phyloP scores from a whole-genome alignment of 2,888 invertebrate species.

The Megalurothrips usitatus region DNA sequence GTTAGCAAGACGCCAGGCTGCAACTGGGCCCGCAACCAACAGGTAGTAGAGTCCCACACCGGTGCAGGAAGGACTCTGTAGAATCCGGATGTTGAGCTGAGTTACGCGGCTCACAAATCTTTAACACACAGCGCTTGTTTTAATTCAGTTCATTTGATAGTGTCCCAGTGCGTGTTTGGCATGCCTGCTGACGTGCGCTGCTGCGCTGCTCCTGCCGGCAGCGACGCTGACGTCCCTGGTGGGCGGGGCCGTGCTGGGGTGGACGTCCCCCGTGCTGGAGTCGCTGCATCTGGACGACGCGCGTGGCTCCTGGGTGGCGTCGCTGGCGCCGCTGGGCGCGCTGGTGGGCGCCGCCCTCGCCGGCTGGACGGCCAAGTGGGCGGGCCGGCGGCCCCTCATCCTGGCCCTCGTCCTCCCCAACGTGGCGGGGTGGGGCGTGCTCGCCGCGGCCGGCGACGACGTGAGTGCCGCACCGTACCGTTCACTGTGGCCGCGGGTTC shows the following conservation, averaged over 20 bases:
- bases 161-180: too few relatives aligned
- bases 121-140: too few relatives aligned
- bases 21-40: too few relatives aligned
- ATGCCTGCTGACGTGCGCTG: background rate
- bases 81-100: too few relatives aligned
- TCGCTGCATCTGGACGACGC: background rate
- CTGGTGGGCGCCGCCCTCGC: background rate
- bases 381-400: background rate
- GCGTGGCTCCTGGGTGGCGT: slow-evolving; percentile 10
- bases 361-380: background rate
- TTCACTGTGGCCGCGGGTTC: background rate
- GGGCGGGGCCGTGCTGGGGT: slow-evolving; percentile 14
- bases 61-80: too few relatives aligned
- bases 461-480: background rate
- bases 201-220: background rate
- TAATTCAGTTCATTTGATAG: too few relatives aligned
- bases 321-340: slow-evolving; percentile 12
- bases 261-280: background rate
- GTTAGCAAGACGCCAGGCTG: too few relatives aligned
- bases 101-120: too few relatives aligned
- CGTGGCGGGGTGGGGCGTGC: slow-evolving; percentile 11
- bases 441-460: background rate
- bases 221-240: slow-evolving; percentile 2
- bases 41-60: too few relatives aligned
- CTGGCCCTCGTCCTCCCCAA: slow-evolving; percentile 6